Base-by-base conservation (phyloP, 1,140 invertebrate genomes). In the Harlomillsia oculata region DNA sequence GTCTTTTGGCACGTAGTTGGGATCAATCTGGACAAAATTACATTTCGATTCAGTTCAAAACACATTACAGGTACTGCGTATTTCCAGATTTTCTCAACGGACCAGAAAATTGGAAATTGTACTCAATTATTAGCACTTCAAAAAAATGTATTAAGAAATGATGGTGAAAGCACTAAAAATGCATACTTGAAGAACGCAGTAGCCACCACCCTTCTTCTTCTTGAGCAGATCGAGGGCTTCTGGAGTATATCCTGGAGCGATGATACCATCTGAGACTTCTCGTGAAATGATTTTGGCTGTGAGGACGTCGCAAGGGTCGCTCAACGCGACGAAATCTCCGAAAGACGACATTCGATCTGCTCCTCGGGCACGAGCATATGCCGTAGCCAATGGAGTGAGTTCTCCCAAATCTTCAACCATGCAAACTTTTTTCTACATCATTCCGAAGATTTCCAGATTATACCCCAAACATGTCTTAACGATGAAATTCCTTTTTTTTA, bases 281-380 rank as follows among this genome's bases (percentile, higher is more conserved):
- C 81, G 70, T 14, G 78, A 81, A 46, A 85, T 83, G 8, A 85
- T 82, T 67, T 72, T 80, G 41, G 78, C 94, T 0, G 94, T 97
- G 13, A 82, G 62, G 25, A 77, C 79, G 74, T 99, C 96, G 71
- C 95, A 99, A 2, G 74, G 67, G 68, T 97, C 92, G 0, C 93
- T 97, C 0, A 99, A 69, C 11, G 93, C 91, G 34, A 98, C 80
- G 71, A 99, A 98, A 74, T 99, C 96, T 0, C 96, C 95, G 74
- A 97, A 99, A 11, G 94, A 97, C 5, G 92, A 97, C 96, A 99
- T 98, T 50, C 96, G 80, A 72, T 99, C 96, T 16, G 95, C 94
- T 30, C 95, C 93, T 72, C 96, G 78, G 0, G 95, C 96, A 58
- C 94, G 75, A 0, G 93, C 94, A 75, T 98, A 98, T 1, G 96